Evolutionary conservation across 2,888 invertebrate genomes (phyloP), one percentile per base, ranked within the genome.

Genomic region (Achlya flavicornis): DNA sequence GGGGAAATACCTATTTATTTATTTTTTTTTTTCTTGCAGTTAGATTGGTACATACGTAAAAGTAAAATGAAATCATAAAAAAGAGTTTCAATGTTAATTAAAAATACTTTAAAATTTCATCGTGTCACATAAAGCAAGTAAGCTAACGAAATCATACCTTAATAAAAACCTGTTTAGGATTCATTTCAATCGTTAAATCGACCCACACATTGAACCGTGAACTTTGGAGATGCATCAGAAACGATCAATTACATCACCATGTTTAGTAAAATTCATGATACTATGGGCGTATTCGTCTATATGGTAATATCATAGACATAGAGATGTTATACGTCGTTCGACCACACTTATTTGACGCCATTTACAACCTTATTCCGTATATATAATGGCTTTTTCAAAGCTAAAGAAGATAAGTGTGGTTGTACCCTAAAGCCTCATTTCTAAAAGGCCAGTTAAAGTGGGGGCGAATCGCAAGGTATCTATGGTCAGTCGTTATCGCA

Each of bases 181-280:
- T 41, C 1, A 59, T 65, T 68, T 68, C 64, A 64, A 65, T 66
- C 62, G 65, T 68, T 63, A 64, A 71, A 75, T 71, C 65, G 73
- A 71, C 85, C 85, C 77, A 86, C 83, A 38, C 26, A 78, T 76
- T 67, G 76, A 80, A 66, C 69, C 63, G 63, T 73, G 74, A 77
- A 77, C 78, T 75, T 78, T 75, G 73, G 72, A 63, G 61, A 58
- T 65, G 46, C 66, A 67, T 60, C 68, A 66, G 66, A 74, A 72
- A 67, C 66, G 59, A 66, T 75, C 81, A 79, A 83, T 83, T 73
- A 76, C 69, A 63, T 63, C 62, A 78, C 19, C 16, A 19, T 10
- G 10, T 53, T 80, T 78, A 75, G 82, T 81, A 77, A 78, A 70
- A 65, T 61, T 58, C 74, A 73, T 66, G 63, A 75, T 75, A 72